Percentiles rank a stretch among this genome's conserved stretches.
These are phyloP conservation scores for Rousettus leschenaultii DNA, from an alignment of 2,113 vertebrate species.

Conservation along the genomic window DNA sequence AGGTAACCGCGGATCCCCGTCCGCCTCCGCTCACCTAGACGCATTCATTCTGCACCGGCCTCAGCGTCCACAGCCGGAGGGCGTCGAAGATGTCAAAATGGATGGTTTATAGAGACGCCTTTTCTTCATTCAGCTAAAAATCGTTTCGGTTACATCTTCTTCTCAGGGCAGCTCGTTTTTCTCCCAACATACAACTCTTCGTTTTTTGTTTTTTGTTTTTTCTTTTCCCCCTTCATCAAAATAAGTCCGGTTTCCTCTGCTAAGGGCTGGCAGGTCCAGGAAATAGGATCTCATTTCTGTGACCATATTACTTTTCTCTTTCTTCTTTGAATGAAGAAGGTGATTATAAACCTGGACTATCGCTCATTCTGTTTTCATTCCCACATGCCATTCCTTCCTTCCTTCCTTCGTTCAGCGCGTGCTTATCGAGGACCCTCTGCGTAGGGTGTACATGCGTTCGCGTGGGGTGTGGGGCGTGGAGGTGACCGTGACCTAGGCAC, in stretches of 20 bases:
- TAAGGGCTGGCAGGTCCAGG: not conserved
- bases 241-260: not conserved
- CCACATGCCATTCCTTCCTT: not conserved
- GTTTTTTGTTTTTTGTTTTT: no score
- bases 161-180: not conserved
- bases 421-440: not conserved
- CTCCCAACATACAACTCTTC: not conserved
- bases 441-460: not conserved
- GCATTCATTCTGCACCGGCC: not conserved
- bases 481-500: not conserved
- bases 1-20: not conserved
- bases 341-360: not conserved
- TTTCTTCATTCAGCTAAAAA: not conserved
- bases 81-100: not conserved
- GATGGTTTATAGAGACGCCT: not conserved
- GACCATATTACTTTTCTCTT: not conserved
- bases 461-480: not conserved
- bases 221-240: not conserved
- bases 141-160: not conserved
- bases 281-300: not conserved
- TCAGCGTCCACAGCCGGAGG: not conserved
- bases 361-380: not conserved
- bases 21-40: not conserved
- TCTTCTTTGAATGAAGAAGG: not conserved
- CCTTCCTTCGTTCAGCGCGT: not conserved